Conservation (phyloP, 2,113 vertebrate species). For the Cathartes aura region DNA sequence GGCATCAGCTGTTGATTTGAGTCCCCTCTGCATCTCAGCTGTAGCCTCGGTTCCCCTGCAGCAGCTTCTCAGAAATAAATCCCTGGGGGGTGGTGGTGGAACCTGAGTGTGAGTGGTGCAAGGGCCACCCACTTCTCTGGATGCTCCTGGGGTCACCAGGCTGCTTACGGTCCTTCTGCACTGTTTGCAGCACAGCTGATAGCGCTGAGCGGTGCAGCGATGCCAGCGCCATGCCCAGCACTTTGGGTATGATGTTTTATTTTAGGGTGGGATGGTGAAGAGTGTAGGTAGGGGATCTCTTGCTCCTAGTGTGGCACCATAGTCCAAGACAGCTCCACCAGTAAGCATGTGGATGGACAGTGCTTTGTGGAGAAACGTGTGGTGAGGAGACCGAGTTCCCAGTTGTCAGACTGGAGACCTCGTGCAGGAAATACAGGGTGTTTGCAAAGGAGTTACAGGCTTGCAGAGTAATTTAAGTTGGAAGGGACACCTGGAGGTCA, state of each 20-base stretch:
- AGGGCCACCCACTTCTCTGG: background rate
- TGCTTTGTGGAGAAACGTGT: background rate
- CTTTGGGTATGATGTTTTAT: fast-evolving
- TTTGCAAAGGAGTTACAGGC: background rate
- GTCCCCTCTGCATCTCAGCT: background rate
- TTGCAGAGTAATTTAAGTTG: background rate
- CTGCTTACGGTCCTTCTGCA: background rate
- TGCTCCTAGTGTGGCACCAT: background rate
- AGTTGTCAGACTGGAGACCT: background rate
- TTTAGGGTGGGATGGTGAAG: background rate
- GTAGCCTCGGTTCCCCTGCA: fast-evolving
- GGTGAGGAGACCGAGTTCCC: background rate
- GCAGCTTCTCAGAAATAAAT: background rate
- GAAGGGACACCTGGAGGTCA: background rate
- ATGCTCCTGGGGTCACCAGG: background rate
- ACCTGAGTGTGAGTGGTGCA: too few relatives aligned
- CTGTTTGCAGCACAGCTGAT: background rate
- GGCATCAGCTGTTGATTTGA: background rate
- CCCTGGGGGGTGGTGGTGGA: fast-evolving
- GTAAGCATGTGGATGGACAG: fast-evolving
- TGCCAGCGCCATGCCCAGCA: fast-evolving
- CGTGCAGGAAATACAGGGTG: too few relatives aligned
- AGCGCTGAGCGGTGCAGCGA: fast-evolving
- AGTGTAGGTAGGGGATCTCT: background rate
- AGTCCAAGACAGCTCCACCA: background rate